phyloP scores from a whole-genome alignment of 2,888 invertebrate species.

The Stenolophus ochropezus region DNA sequence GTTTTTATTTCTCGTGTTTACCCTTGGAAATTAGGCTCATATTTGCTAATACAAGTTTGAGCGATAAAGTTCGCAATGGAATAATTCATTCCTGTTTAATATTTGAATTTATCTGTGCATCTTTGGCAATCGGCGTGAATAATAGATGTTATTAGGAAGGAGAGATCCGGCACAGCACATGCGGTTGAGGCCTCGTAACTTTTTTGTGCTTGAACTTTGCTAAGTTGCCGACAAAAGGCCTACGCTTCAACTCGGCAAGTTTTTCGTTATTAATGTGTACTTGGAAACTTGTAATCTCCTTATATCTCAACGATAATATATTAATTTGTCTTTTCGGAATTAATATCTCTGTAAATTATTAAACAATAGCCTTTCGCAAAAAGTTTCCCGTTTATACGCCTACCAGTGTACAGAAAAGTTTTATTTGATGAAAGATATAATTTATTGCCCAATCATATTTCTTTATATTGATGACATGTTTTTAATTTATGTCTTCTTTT shows the following conservation, averaged over 20 bases:
- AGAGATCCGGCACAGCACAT: constrained; percentile 26
- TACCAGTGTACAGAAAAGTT: background rate
- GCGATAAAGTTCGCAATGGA: background rate
- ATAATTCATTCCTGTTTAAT: background rate
- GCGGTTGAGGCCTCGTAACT: constrained; percentile 38
- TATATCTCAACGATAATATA: constrained; percentile 45
- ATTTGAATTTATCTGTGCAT: background rate
- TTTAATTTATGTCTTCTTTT: constrained; percentile 1
- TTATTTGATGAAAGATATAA: constrained; percentile 3
- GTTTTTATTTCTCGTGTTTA: background rate
- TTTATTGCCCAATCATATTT: background rate
- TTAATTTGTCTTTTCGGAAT: constrained; percentile 44
- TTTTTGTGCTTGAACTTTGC: constrained; percentile 24
- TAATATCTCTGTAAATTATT: constrained; percentile 46
- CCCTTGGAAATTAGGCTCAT: background rate
- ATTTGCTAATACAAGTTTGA: background rate
- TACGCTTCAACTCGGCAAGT: background rate
- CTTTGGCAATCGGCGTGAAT: constrained; percentile 36
- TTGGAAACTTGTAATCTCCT: constrained; percentile 39
- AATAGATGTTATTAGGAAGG: constrained; percentile 35
- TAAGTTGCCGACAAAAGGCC: constrained; percentile 13
- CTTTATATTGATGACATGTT: constrained; percentile 1
- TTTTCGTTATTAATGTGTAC: constrained; percentile 48
- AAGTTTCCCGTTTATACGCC: background rate
- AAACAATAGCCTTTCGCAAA: constrained; percentile 19